These are phyloP conservation scores for Ptychochromis oligacanthus DNA, from an alignment of 2,113 vertebrate genomes.

Conservation along the genomic window DNA sequence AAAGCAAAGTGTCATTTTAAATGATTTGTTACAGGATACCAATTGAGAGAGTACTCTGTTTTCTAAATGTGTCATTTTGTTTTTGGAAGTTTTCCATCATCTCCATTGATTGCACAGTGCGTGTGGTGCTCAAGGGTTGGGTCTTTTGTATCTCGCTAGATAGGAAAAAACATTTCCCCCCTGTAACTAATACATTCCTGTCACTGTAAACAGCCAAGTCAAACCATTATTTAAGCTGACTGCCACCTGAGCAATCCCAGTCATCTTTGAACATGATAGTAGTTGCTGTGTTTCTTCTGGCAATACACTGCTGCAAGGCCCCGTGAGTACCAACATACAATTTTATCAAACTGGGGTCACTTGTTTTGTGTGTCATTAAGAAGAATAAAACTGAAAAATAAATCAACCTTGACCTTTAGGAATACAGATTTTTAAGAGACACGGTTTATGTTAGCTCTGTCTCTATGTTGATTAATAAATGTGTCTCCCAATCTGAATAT, in stretches of 20 bases:
- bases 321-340: neutral
- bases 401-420: slow-evolving; percentile 51
- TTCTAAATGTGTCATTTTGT: slow-evolving; percentile 53
- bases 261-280: slow-evolving; percentile 68
- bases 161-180: slow-evolving; percentile 38
- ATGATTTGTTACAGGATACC: slow-evolving; percentile 32
- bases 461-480: slow-evolving; percentile 48
- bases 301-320: slow-evolving; percentile 26
- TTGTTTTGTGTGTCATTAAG: neutral
- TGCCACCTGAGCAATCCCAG: slow-evolving; percentile 60
- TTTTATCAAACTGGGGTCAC: slow-evolving; percentile 14
- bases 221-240: slow-evolving; percentile 57
- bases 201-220: slow-evolving; percentile 58
- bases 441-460: slow-evolving; percentile 15
- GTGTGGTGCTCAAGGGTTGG: slow-evolving; percentile 27
- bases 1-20: slow-evolving; percentile 37
- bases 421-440: slow-evolving; percentile 7
- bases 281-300: slow-evolving; percentile 41
- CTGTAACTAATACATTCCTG: slow-evolving; percentile 53
- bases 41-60: slow-evolving; percentile 42
- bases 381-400: slow-evolving; percentile 10
- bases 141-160: slow-evolving; percentile 44
- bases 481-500: slow-evolving; percentile 57
- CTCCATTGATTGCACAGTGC: slow-evolving; percentile 50
- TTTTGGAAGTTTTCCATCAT: slow-evolving; percentile 64